Conservation (phyloP, 2,888 invertebrate genomes). For the Philaethria dido region DNA sequence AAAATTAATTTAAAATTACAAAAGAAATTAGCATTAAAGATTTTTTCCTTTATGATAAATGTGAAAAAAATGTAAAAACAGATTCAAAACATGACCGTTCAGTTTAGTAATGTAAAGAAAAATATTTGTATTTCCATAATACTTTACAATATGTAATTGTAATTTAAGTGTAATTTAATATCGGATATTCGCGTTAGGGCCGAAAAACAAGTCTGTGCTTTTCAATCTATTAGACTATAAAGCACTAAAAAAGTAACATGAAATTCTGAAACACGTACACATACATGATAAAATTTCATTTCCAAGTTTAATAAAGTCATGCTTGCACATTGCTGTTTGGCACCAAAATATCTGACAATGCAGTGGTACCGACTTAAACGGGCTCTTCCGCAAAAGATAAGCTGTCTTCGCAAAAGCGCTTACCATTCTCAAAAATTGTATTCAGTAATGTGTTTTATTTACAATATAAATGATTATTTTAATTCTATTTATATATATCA, state of each 20-base stretch:
- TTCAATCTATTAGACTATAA: no score
- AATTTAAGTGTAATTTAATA: no score
- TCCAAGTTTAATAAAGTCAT: neutral
- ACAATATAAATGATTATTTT: neutral
- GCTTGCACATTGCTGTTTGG: neutral
- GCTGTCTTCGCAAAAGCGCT: constrained; percentile 10
- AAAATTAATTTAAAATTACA: no score
- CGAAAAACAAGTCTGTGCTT: no score
- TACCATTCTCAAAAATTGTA: neutral
- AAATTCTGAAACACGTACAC: no score
- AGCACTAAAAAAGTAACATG: no score
- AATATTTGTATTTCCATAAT: no score
- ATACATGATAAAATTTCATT: neutral
- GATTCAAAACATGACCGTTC: neutral
- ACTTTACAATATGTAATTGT: no score
- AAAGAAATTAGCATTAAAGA: no score
- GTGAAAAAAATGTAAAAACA: neutral
- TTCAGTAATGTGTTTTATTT: neutral
- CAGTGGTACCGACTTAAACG: constrained; percentile 13
- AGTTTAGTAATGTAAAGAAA: no score
- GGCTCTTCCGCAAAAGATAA: constrained; percentile 8
- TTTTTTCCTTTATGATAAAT: neutral
- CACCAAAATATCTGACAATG: constrained; percentile 5
- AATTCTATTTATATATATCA: neutral
- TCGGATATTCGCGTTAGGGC: no score